Evolutionary conservation across 2,888 invertebrate genomes (phyloP), one percentile per base, ranked within the genome.

Genomic region (Orthosia incerta): DNA sequence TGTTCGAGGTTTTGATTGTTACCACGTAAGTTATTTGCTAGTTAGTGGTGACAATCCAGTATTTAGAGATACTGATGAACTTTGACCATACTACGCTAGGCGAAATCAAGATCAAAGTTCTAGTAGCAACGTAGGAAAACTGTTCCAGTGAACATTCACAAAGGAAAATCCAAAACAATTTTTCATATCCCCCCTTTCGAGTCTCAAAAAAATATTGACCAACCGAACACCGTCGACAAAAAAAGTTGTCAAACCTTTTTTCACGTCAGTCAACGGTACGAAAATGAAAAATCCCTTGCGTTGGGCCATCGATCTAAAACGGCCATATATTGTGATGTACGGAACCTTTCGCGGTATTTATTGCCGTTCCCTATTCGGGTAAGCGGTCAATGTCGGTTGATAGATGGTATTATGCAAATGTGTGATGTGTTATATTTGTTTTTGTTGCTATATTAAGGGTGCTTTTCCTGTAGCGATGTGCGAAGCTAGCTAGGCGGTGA

Each of bases 331-430:
- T 82, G 84, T 90, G 90, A 90, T 90, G 83, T 83, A 88, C 84
- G 83, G 84, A 81, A 86, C 83, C 89, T 87, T 87, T 85, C 79
- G 78, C 72, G 74, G 87, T 90, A 92, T 93, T 92, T 93, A 93
- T 93, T 90, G 88, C 89, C 84, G 85, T 87, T 86, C 88, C 88
- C 88, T 88, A 91, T 90, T 87, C 88, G 89, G 89, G 80, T 80
- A 83, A 87, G 88, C 89, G 92, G 91, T 90, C 91, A 92, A 85
- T 82, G 85, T 78, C 71, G 86, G 86, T 84, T 93, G 93, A 93
- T 93, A 89, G 90, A 93, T 92, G 91, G 90, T 87, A 84, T 89
- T 90, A 92, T 93, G 90, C 89, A 91, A 89, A 91, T 91, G 74
- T 73, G 76, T 78, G 82, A 80, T 86, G 78, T 72, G 80, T 74